Evolutionary conservation across 2,888 invertebrate species (phyloP).

Genomic region (Andrena bicolor): DNA sequence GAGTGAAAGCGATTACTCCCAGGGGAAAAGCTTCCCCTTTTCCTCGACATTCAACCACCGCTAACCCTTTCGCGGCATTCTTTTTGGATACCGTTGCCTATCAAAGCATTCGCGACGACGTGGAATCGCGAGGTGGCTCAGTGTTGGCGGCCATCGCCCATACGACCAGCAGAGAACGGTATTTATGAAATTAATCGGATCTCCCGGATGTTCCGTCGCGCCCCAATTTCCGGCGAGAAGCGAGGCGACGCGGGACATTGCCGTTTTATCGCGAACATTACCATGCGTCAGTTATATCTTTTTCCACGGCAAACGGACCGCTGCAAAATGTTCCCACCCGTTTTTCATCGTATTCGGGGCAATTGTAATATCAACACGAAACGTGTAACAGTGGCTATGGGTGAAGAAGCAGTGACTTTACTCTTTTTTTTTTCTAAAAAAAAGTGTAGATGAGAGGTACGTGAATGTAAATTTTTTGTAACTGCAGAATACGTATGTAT

Average conservation of each 20-base stretch:
- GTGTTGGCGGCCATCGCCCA: too few relatives aligned
- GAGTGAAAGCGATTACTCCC: neutral
- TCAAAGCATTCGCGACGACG: neutral
- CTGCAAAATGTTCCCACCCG: neutral
- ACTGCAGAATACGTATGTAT: too few relatives aligned
- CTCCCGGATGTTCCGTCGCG: slow-evolving; percentile 34
- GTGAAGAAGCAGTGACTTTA: too few relatives aligned
- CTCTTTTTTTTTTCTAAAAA: too few relatives aligned
- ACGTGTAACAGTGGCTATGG: too few relatives aligned
- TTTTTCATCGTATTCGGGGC: slow-evolving; percentile 15
- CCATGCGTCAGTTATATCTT: slow-evolving; percentile 26
- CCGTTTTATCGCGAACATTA: slow-evolving; percentile 31
- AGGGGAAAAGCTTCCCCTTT: neutral
- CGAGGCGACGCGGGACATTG: slow-evolving; percentile 35
- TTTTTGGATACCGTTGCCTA: neutral
- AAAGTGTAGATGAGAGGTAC: too few relatives aligned
- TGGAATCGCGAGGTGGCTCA: slow-evolving; percentile 6
- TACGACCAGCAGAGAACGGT: slow-evolving; percentile 1
- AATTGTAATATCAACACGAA: slow-evolving; percentile 4
- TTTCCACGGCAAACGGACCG: neutral
- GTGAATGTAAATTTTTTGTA: too few relatives aligned
- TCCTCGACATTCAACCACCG: neutral
- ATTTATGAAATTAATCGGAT: slow-evolving; percentile 52
- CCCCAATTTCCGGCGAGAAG: slow-evolving; percentile 30
- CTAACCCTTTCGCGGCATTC: neutral